These are phyloP conservation scores for Alviniconcha strummeri DNA, from an alignment of 2,888 invertebrate species.

Conservation along the genomic window DNA sequence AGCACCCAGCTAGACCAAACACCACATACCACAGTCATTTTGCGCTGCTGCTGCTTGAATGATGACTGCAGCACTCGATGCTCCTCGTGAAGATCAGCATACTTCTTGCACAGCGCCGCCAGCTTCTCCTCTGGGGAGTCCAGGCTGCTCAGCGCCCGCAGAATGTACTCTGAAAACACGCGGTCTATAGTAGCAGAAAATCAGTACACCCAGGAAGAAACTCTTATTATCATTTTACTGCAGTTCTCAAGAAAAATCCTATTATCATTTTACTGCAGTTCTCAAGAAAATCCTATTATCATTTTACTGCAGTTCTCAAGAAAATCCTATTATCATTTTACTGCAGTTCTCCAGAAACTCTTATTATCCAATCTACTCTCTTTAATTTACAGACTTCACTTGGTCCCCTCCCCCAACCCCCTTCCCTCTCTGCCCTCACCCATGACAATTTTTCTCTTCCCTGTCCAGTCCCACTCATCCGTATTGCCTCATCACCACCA, in stretches of 20 bases:
- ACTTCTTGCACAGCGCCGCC: slow-evolving; percentile 83
- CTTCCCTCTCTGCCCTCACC: too few relatives aligned
- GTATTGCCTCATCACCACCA: too few relatives aligned
- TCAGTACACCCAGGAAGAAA: slow-evolving; percentile 1
- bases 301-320: too few relatives aligned
- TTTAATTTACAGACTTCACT: too few relatives aligned
- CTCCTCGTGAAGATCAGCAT: slow-evolving; percentile 85
- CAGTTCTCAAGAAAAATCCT: not conserved
- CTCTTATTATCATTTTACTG: not conserved
- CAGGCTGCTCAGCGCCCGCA: slow-evolving; percentile 75
- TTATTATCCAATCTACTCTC: too few relatives aligned
- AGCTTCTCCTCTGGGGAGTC: slow-evolving; percentile 83
- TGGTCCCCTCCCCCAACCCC: too few relatives aligned
- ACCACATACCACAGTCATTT: slow-evolving; percentile 65
- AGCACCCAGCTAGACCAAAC: too few relatives aligned
- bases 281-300: too few relatives aligned
- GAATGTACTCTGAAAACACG: slow-evolving; percentile 77
- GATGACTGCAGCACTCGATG: slow-evolving; percentile 74
- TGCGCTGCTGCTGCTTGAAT: slow-evolving; percentile 70
- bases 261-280: not conserved
- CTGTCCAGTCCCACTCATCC: too few relatives aligned
- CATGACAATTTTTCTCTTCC: too few relatives aligned
- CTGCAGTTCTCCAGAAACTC: too few relatives aligned
- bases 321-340: too few relatives aligned
- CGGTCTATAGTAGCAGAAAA: slow-evolving; percentile 1